Evolutionary conservation across 53 echinoderm and acorn worm genomes (phyloP).

Genomic region (Glandiceps talaboti): DNA sequence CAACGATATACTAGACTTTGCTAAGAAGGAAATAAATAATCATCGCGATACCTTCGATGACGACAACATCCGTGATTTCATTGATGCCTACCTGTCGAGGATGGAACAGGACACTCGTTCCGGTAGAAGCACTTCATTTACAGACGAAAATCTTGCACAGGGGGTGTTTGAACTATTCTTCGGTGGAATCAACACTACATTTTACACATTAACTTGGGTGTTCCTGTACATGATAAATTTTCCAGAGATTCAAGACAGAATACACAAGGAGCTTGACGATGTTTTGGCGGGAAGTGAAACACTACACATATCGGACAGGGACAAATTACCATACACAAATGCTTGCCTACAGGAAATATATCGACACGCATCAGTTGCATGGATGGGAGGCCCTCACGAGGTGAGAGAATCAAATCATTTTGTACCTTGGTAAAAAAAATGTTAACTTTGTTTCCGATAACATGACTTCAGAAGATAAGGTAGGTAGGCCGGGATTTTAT

Average conservation of each 20-base stretch:
- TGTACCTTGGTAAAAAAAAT: no score
- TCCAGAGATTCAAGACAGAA: not conserved
- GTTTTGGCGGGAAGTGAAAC: not conserved
- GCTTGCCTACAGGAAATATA: not conserved
- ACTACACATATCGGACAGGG: not conserved
- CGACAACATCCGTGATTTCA: conserved; percentile 28
- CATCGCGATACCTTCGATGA: not conserved
- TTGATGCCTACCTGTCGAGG: conserved; percentile 42
- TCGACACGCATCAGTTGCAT: not conserved
- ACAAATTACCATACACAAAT: conserved; percentile 42
- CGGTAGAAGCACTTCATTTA: not conserved
- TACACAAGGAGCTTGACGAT: not conserved
- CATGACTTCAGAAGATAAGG: no score
- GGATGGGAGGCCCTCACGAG: not conserved
- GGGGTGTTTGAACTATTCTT: not conserved
- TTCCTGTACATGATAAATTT: not conserved
- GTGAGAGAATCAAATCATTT: no score
- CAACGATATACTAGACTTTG: not conserved
- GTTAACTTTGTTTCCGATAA: no score
- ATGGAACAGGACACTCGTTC: conserved; percentile 10
- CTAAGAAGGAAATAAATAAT: not conserved
- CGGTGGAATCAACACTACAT: not conserved
- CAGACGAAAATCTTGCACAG: not conserved
- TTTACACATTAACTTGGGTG: not conserved
- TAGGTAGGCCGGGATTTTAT: no score